Conservation (phyloP, 1,140 invertebrate species). For the Drosophila subpulchrella region DNA sequence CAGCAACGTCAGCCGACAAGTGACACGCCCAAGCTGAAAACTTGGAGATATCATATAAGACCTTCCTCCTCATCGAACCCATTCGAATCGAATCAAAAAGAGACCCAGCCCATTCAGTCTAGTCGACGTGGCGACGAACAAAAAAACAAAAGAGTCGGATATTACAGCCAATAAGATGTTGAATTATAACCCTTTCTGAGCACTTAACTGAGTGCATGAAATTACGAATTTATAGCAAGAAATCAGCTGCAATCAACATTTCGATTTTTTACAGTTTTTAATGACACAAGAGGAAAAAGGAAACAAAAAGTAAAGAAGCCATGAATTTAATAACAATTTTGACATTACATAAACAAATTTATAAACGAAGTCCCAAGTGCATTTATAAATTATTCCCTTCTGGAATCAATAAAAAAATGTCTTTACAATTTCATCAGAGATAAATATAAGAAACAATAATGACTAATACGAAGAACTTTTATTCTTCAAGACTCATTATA, state of each 20-base stretch:
- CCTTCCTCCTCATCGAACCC: conserved; percentile 10
- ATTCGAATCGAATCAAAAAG: conserved; percentile 9
- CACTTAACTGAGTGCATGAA: conserved; percentile 39
- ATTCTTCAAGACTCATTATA: background rate
- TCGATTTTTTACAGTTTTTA: conserved; percentile 37
- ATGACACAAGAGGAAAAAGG: conserved; percentile 4
- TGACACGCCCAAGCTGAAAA: conserved; percentile 32
- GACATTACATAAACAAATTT: background rate
- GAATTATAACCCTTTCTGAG: conserved; percentile 31
- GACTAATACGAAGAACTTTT: background rate
- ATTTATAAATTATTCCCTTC: background rate
- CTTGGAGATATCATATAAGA: conserved; percentile 21
- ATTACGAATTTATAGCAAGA: conserved; percentile 40
- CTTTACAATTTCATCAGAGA: background rate
- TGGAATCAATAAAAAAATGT: background rate
- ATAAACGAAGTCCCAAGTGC: background rate
- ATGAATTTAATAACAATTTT: conserved; percentile 10
- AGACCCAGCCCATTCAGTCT: conserved; percentile 62
- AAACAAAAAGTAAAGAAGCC: background rate
- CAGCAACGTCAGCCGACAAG: conserved; percentile 8
- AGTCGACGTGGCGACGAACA: conserved; percentile 61
- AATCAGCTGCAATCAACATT: conserved; percentile 45
- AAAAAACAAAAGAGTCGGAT: conserved; percentile 23
- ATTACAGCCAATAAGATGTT: conserved; percentile 29
- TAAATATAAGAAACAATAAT: background rate